These are phyloP conservation scores for Watsonalla cultraria DNA, from an alignment of 2,888 invertebrate genomes.

Conservation along the genomic window DNA sequence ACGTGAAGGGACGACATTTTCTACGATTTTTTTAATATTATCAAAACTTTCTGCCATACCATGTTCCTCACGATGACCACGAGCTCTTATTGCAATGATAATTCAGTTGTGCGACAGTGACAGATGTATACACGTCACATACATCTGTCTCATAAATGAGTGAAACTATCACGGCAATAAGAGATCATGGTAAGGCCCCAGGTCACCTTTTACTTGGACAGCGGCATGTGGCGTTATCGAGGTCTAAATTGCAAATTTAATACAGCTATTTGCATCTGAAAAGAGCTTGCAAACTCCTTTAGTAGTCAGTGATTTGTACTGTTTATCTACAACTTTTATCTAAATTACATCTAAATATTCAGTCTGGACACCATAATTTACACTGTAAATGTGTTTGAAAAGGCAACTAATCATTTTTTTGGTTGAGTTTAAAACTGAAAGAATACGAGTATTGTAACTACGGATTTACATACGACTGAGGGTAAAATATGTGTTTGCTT, in stretches of 20 bases:
- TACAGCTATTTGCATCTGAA: slow-evolving; percentile 75
- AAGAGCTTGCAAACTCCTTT: slow-evolving; percentile 64
- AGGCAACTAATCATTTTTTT: no score
- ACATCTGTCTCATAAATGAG: no score
- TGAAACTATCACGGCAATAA: no score
- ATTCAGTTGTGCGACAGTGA: no score
- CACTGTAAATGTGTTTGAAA: not conserved
- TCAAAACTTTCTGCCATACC: no score
- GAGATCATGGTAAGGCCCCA: no score
- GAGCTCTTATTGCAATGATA: no score
- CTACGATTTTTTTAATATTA: no score
- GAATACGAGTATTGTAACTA: not conserved
- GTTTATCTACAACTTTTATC: slow-evolving; percentile 68
- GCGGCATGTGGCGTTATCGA: slow-evolving; percentile 46
- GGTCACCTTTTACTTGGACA: slow-evolving; percentile 26
- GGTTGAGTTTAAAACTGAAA: not conserved
- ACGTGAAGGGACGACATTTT: no score
- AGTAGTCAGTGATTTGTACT: slow-evolving; percentile 69
- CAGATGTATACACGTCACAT: no score
- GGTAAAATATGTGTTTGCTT: not conserved
- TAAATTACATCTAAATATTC: slow-evolving; percentile 50
- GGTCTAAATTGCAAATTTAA: slow-evolving; percentile 76
- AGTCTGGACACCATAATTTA: slow-evolving; percentile 4
- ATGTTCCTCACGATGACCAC: no score
- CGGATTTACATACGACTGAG: not conserved